A percentile compares a stretch with the other conserved stretches of the same genome.
These are phyloP conservation scores for Zeugodacus cucurbitae DNA, from an alignment of 1,140 invertebrate species.

Conservation along the genomic window DNA sequence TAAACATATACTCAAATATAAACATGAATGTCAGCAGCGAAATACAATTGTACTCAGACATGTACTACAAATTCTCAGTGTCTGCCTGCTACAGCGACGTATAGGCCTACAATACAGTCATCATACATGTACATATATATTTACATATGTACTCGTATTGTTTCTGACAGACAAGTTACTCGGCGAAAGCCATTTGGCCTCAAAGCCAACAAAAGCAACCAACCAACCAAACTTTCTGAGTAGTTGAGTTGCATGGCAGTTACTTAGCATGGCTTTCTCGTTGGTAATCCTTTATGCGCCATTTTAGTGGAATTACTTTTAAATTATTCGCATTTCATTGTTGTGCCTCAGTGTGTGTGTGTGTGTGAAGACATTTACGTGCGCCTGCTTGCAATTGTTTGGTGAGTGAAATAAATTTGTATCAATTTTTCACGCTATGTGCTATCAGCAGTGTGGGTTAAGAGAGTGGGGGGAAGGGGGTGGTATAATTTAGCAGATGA, in stretches of 20 bases:
- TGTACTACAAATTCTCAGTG: neutral
- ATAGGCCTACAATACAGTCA: neutral
- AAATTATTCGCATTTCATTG: neutral
- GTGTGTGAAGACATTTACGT: neutral
- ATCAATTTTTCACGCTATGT: neutral
- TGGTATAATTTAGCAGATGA: too few relatives aligned
- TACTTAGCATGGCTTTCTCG: neutral
- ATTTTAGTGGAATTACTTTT: constrained; percentile 22
- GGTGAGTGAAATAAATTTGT: neutral
- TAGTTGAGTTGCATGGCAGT: neutral
- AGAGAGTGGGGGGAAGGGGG: too few relatives aligned
- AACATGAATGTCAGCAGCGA: neutral
- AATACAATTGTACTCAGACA: neutral
- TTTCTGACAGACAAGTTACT: neutral
- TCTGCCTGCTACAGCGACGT: neutral
- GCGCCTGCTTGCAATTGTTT: neutral
- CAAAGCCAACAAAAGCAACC: neutral
- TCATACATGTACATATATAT: neutral
- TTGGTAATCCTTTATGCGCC: constrained; percentile 2
- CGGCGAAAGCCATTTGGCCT: neutral
- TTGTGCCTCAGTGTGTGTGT: too few relatives aligned
- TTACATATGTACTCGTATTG: neutral
- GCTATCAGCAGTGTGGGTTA: neutral
- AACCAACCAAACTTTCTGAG: neutral
- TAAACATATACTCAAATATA: neutral